Base-by-base conservation (phyloP, 2,797 vertebrate species). In the Sebastes nivosus region DNA sequence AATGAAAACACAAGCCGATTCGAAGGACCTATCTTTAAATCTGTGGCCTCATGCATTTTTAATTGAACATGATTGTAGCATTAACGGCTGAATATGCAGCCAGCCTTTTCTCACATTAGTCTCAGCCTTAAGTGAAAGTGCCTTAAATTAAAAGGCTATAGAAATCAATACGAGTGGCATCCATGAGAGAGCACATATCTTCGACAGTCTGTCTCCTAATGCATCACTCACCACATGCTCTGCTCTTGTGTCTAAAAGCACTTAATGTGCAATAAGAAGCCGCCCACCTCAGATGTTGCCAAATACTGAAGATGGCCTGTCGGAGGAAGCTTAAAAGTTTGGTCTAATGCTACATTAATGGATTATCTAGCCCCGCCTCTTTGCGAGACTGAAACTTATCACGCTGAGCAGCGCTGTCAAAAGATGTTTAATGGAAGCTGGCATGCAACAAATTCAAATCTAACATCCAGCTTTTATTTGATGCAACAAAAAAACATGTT, bases 51-150 rank as follows among this genome's bases (percentile, higher is more conserved):
- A 96, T 97, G 94, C 95, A 97, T 97, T 96, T 97, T 96, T 97
- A 96, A 98, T 97, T 96, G 95, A 94, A 94, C 93, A 95, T 96
- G 96, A 96, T 97, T 96, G 93, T 90, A 95, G 94, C 95, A 96
- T 97, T 97, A 95, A 93, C 88, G 88, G 91, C 90, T 89, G 91
- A 94, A 95, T 96, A 94, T 94, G 90, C 92, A 94, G 90, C 86
- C 91, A 46, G 82, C 77, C 85, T 87, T 91, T 92, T 93, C 92
- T 87, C 89, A 84, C 93, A 91, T 89, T 89, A 75, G 81, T 85
- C 81, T 90, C 81, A 82, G 90, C 89, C 90, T 93, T 94, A 94
- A 94, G 92, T 93, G 90, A 94, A 91, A 94, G 94, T 93, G 92
- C 89, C 90, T 90, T 87, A 94, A 95, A 96, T 96, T 92, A 95